Conservation (phyloP, 2,888 invertebrate species). For the Odontocolon sp. region DNA sequence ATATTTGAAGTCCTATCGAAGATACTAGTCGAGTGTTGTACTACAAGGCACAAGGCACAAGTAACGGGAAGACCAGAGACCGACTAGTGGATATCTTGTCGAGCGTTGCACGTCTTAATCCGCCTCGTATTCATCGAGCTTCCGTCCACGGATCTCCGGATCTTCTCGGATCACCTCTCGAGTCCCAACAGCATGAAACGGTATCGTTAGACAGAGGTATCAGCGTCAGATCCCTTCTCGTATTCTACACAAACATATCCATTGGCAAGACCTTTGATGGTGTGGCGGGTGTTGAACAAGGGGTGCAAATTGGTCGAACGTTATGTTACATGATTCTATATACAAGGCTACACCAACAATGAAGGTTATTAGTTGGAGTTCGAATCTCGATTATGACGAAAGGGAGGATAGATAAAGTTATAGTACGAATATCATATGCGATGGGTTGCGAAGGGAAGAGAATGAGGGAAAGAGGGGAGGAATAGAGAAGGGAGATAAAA, state of each 20-base stretch:
- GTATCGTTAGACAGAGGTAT: no score
- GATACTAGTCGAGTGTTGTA: conserved; percentile 1
- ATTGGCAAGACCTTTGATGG: not conserved
- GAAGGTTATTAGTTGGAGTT: conserved; percentile 47
- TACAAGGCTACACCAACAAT: not conserved
- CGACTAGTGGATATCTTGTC: conserved; percentile 20
- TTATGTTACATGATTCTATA: not conserved
- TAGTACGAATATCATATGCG: conserved; percentile 47
- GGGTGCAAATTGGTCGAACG: conserved; percentile 43
- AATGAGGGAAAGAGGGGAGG: not conserved
- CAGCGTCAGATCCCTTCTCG: not conserved
- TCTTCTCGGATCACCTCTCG: conserved; percentile 9
- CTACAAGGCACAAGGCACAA: conserved; percentile 10
- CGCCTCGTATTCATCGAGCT: conserved; percentile 67
- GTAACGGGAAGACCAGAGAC: not conserved
- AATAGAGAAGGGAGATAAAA: not conserved
- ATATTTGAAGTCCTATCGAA: not conserved
- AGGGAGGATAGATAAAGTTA: conserved; percentile 35
- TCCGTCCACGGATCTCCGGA: conserved; percentile 19
- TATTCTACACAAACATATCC: not conserved
- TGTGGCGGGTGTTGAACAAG: not conserved
- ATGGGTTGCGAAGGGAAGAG: conserved; percentile 10
- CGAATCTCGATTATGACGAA: conserved; percentile 31
- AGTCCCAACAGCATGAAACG: not conserved
- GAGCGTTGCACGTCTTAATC: conserved; percentile 65